These are phyloP conservation scores for Clitarchus hookeri DNA, from an alignment of 2,888 invertebrate species.

Conservation along the genomic window DNA sequence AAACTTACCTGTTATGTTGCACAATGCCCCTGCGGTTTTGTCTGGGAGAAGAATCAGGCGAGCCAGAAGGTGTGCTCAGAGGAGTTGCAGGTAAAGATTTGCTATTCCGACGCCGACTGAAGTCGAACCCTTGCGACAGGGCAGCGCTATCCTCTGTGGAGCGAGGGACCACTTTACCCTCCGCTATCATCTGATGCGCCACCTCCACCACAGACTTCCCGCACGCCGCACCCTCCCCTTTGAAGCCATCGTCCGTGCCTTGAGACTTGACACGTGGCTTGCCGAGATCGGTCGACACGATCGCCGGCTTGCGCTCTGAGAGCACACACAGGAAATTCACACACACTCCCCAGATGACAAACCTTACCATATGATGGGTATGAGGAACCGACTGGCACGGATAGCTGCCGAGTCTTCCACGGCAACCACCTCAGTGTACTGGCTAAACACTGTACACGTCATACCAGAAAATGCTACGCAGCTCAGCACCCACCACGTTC, in stretches of 20 bases:
- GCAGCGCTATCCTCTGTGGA: constrained; percentile 47
- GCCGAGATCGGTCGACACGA: constrained; percentile 25
- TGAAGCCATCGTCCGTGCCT: constrained; percentile 73
- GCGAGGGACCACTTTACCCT: constrained; percentile 38
- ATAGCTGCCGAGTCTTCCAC: background rate
- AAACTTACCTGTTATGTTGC: constrained; percentile 10
- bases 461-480: background rate
- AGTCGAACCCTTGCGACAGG: constrained; percentile 52
- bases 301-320: constrained; percentile 27
- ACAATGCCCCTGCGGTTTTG: constrained; percentile 45
- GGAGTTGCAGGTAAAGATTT: constrained; percentile 74
- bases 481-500: background rate
- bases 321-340: constrained; percentile 25
- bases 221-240: constrained; percentile 69
- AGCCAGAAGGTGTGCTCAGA: constrained; percentile 55
- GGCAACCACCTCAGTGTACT: background rate
- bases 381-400: background rate
- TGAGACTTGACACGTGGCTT: constrained; percentile 54
- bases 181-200: constrained; percentile 59
- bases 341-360: background rate
- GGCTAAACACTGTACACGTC: background rate
- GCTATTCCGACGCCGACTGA: constrained; percentile 63
- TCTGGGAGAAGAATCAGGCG: constrained; percentile 65
- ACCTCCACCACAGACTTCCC: constrained; percentile 66
- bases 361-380: background rate